Evolutionary conservation across 2,797 vertebrate species (phyloP), one percentile per base, ranked within the genome.

Genomic region (Cheirogaleus major): DNA sequence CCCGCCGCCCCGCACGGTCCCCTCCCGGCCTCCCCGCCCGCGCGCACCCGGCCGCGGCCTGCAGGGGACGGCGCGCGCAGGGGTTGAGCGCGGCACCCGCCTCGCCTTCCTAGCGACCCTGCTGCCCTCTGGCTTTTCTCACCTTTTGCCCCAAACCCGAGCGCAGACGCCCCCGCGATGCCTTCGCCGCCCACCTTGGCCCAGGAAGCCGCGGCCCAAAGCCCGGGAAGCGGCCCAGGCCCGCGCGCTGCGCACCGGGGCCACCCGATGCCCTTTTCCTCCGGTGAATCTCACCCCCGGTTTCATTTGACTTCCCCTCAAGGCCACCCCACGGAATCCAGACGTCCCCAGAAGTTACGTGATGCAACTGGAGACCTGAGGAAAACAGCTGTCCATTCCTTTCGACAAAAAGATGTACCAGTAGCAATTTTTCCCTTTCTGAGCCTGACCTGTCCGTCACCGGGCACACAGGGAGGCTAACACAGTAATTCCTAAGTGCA

Each of bases 61-160:
- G 35, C 52, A 0, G 32, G 52, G 69, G 17, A 0, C 2, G 1
- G 10, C 11, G 41, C 5, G 48, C 57, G 0, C 69, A 3, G 25
- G 0, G 70, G 6, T 4, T 1, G 48, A 57, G 50, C 9, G 25
- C 27, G 0, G 83, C 75, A 12, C 38, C 89, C 11, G 10, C 94
- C 18, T 4, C 4, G 15, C 25, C 15, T 14, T 38, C 35, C 22
- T 38, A 0, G 0, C 32, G 9, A 9, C 45, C 59, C 55, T 2
- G 45, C 41, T 65, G 78, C 78, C 76, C 52, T 13, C 25, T 1
- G 73, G 73, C 85, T n/a, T 72, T 50, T 35, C 59, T 89, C 18
- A 25, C 78, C 67, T 35, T 27, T 41, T 13, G 59, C 23, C 45
- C 43, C 9, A 67, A 59, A 59, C 4, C 23, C 0, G 41, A 55